A percentile compares a stretch with the other conserved stretches of the same genome.
phyloP scores from a whole-genome alignment of 1,140 invertebrate genomes.

The Melipona quadrifasciata region DNA sequence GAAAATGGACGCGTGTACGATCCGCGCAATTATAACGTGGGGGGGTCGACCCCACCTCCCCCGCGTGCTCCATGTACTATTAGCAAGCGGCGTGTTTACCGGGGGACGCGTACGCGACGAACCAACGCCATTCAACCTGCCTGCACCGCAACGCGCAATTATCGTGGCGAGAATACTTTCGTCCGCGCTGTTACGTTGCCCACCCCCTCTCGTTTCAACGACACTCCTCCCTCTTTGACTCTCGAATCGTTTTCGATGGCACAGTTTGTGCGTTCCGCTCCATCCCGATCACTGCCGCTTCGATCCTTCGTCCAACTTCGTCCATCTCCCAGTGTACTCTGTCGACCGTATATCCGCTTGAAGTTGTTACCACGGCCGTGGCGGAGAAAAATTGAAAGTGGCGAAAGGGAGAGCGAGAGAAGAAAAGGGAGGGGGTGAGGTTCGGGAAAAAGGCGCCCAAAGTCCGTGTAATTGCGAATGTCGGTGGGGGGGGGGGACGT shows the following conservation, averaged over 20 bases:
- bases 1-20: conserved; percentile 27
- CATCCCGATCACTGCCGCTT: background rate
- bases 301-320: background rate
- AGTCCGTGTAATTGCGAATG: conserved; percentile 26
- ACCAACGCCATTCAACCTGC: background rate
- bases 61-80: conserved; percentile 14
- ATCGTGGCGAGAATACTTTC: conserved; percentile 37
- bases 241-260: background rate
- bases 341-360: conserved; percentile 45
- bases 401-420: too few species aligned
- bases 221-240: conserved; percentile 23
- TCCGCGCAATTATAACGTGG: conserved; percentile 15
- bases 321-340: conserved; percentile 12
- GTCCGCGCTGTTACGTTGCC: background rate
- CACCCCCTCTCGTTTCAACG: conserved; percentile 7
- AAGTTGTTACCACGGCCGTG: conserved; percentile 24
- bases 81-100: conserved; percentile 31
- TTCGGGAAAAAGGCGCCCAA: background rate
- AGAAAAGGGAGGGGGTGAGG: rapidly evolving
- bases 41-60: background rate
- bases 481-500: background rate
- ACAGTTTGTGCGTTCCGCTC: background rate
- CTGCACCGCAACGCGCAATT: conserved; percentile 14
- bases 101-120: conserved; percentile 17
- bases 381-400: conserved; percentile 28